Evolutionary conservation across 2,888 invertebrate genomes (phyloP).

Genomic region (Cheilosia vulpina): DNA sequence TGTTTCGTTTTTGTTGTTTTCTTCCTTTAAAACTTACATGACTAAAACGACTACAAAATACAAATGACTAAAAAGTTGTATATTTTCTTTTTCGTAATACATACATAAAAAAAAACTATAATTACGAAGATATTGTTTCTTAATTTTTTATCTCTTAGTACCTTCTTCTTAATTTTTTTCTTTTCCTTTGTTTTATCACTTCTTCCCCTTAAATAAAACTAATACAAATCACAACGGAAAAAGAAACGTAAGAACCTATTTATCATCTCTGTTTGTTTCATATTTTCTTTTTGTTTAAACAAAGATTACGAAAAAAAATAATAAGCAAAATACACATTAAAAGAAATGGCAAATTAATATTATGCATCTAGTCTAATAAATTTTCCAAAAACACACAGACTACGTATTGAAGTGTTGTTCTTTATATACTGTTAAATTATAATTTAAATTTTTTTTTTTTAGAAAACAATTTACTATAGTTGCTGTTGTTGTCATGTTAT

Average conservation of each 20-base stretch:
- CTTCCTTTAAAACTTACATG: constrained; percentile 52
- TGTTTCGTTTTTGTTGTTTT: constrained; percentile 19
- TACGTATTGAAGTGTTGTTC: not conserved
- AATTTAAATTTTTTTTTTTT: not conserved
- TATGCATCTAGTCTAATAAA: constrained; percentile 47
- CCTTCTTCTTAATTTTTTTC: constrained; percentile 38
- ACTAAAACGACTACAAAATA: constrained; percentile 70
- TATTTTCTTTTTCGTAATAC: constrained; percentile 47
- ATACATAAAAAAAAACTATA: constrained; percentile 40
- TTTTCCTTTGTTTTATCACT: constrained; percentile 50
- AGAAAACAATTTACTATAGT: constrained; percentile 44
- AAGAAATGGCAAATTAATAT: constrained; percentile 59
- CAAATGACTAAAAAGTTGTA: constrained; percentile 70
- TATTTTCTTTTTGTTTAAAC: constrained; percentile 28
- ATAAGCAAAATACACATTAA: constrained; percentile 45
- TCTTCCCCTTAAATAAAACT: constrained; percentile 48
- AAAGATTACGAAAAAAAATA: constrained; percentile 9
- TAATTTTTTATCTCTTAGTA: constrained; percentile 53
- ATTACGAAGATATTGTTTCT: constrained; percentile 14
- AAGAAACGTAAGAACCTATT: constrained; percentile 45
- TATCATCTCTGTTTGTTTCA: constrained; percentile 4
- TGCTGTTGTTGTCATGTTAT: constrained; percentile 16
- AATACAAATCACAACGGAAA: constrained; percentile 69
- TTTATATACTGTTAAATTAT: constrained; percentile 18
- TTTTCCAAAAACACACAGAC: constrained; percentile 68